Conservation (phyloP, 2,113 vertebrate species). For the Myrmecophaga tridactyla region DNA sequence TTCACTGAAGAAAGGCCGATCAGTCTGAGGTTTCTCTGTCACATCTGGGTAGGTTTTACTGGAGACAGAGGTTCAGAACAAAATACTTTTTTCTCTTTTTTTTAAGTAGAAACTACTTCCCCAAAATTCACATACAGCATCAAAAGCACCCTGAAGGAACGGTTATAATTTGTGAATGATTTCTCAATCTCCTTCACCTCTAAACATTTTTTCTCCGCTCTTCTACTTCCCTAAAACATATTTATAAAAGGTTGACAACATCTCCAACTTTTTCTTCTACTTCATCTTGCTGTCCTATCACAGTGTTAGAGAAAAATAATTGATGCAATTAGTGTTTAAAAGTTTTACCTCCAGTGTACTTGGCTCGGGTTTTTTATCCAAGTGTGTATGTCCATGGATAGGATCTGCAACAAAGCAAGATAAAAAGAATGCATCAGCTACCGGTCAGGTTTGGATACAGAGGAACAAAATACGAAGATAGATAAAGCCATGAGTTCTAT, state of each 20-base stretch:
- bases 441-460: background rate
- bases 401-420: conserved; percentile 81
- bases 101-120: background rate
- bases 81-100: background rate
- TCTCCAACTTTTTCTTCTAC: background rate
- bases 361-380: conserved; percentile 84
- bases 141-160: background rate
- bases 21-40: too few relatives aligned
- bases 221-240: background rate
- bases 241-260: background rate
- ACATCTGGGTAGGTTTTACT: background rate
- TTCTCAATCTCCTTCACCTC: background rate
- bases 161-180: background rate
- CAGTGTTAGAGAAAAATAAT: background rate
- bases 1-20: too few relatives aligned
- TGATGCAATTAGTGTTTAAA: background rate
- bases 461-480: conserved; percentile 10
- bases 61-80: background rate
- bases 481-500: background rate
- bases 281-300: background rate
- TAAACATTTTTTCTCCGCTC: background rate
- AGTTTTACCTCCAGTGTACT: conserved; percentile 83
- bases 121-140: background rate
- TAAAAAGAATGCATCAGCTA: background rate
- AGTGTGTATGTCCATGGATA: conserved; percentile 78